A percentile compares a stretch with the other conserved stretches of the same genome.
phyloP scores from a whole-genome alignment of 1,140 invertebrate species.

The Drosophila oshimai region DNA sequence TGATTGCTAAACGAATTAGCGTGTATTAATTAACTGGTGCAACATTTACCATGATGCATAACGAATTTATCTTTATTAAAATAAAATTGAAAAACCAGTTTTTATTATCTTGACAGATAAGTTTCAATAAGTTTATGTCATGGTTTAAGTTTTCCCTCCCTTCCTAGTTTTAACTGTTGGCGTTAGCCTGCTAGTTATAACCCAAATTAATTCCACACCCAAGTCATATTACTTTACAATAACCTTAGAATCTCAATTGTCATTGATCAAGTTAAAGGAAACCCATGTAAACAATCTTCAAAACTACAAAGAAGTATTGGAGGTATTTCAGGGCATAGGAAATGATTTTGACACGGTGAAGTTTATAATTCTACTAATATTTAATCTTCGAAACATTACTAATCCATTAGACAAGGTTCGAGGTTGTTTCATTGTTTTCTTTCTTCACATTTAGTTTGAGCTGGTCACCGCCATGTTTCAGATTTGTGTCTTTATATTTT shows the following conservation, averaged over 20 bases:
- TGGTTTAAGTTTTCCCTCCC: neutral
- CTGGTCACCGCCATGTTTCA: neutral
- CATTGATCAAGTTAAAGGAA: neutral
- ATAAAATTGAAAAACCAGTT: neutral
- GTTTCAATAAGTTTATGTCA: neutral
- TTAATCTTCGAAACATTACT: no score
- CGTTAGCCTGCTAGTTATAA: neutral
- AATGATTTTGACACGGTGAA: no score
- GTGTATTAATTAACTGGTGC: neutral
- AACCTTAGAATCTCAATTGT: conserved; percentile 7
- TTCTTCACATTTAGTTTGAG: neutral
- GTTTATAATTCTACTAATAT: no score
- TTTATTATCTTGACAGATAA: neutral
- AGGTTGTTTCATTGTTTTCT: no score
- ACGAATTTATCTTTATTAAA: neutral
- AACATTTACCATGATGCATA: neutral
- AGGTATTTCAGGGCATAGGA: no score
- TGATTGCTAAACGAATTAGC: neutral
- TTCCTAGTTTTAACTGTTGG: neutral
- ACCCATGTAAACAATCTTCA: conserved; percentile 7
- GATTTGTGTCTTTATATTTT: neutral
- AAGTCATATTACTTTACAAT: neutral
- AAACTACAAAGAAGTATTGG: conserved; percentile 1
- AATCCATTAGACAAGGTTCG: neutral
- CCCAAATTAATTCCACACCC: neutral